Percentiles rank a stretch among this genome's conserved stretches.
These are phyloP conservation scores for Oscheius sp. DNA, from an alignment of 2,888 invertebrate genomes.

Conservation along the genomic window DNA sequence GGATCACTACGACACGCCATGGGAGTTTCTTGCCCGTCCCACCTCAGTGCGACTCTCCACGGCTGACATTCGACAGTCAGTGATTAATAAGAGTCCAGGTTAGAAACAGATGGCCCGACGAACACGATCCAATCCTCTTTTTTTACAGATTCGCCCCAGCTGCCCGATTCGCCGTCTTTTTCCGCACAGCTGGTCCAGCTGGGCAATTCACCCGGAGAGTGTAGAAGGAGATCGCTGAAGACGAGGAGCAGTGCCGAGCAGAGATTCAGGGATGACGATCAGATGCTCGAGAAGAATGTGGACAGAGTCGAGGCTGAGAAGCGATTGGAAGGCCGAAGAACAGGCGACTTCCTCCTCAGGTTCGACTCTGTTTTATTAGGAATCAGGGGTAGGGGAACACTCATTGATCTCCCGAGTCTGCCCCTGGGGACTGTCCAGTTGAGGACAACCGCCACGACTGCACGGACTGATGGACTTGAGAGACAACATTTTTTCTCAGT, in stretches of 20 bases:
- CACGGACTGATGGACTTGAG: no score
- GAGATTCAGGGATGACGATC: slow-evolving; percentile 42
- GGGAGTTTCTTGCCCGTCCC: slow-evolving; percentile 68
- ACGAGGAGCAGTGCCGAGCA: not conserved
- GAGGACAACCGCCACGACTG: no score
- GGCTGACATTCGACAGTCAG: slow-evolving; percentile 40
- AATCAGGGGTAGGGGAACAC: not conserved
- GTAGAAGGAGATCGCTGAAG: slow-evolving; percentile 35
- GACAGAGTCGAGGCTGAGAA: slow-evolving; percentile 70
- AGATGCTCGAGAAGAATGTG: slow-evolving; percentile 53
- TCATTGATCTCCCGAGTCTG: no score
- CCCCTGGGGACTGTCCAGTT: no score
- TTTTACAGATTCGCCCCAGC: slow-evolving; percentile 31
- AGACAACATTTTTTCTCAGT: not conserved
- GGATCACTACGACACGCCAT: slow-evolving; percentile 71
- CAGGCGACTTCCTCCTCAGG: slow-evolving; percentile 67
- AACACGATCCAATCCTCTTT: not conserved
- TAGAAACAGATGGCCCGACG: not conserved
- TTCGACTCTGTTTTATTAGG: slow-evolving; percentile 12
- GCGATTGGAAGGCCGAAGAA: slow-evolving; percentile 50
- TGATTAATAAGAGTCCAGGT: slow-evolving; percentile 23
- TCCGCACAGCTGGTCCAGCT: slow-evolving; percentile 53
- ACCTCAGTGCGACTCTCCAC: slow-evolving; percentile 49
- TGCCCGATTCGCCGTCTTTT: slow-evolving; percentile 47
- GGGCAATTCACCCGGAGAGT: slow-evolving; percentile 51